Evolutionary conservation across 1,140 invertebrate species (phyloP), one percentile per base, ranked within the genome.

Genomic region (Bombus confusus): DNA sequence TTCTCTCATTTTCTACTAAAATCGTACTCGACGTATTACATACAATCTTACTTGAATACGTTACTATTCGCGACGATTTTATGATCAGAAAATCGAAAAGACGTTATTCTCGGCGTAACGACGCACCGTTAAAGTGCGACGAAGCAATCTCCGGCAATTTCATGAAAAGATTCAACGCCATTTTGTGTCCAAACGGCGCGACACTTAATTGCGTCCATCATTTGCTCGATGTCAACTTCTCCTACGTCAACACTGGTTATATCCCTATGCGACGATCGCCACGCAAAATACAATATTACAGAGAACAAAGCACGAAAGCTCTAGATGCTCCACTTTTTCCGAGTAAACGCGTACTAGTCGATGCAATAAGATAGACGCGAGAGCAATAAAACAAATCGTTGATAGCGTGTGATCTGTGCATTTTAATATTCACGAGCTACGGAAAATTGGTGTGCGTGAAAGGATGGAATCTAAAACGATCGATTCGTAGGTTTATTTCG

Each of bases 381-480:
- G 10, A 12, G 6, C 43, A n/a, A 57, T 57, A 69, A 79, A 64
- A 84, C 18, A 37, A 59, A 84, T 84, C 52, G 43, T 83, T 31
- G 31, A 5, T 59, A 43, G 18, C 47, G 5, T 52, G 47, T 52
- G 31, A 43, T 76, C n/a, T 34, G 18, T 8, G 28, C 4, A 25
- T 82, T 62, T 73, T 73, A 41, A 41, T 73, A 62, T 43, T 39
- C 18, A 52, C 2, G 1, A 73, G n/a, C 64, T 47, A 22, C 13
- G 25, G 2, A 34, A 41, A 82, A 74, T 31, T 5, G n/a, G 31
- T 13, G 28, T 8, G 10, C 39, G 39, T 3, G 39, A 15, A 57
- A 25, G 12, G 28, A n/a, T 39, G 9, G 64, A 47, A 37, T 13
- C 28, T 6, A 1, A 10, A 43, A 52, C 18, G 47, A 52, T 52